Percentiles rank a stretch among this genome's conserved stretches.
Conservation (phyloP, 2,888 invertebrate species). For the Cheilosia vulpina region DNA sequence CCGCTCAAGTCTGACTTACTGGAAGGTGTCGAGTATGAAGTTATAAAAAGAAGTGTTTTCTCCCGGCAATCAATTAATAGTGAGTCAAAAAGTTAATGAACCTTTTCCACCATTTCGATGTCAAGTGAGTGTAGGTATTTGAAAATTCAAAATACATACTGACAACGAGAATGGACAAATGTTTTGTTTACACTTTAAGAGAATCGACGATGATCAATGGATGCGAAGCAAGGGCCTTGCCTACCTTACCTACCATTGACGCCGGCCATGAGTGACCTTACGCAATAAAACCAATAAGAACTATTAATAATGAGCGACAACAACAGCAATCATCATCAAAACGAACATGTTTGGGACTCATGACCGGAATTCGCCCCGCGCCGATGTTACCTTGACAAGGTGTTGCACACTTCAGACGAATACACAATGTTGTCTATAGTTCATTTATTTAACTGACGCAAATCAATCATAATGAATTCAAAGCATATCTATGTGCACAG, state of each 20-base stretch:
- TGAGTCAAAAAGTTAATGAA: constrained; percentile 8
- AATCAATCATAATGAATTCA: constrained; percentile 55
- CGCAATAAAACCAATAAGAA: constrained; percentile 57
- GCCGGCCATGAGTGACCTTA: constrained; percentile 45
- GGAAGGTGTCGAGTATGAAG: constrained; percentile 12
- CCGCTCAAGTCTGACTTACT: constrained; percentile 36
- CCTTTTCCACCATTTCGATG: constrained; percentile 4
- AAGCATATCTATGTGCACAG: constrained; percentile 44
- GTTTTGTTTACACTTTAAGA: constrained; percentile 23
- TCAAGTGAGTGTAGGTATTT: constrained; percentile 6
- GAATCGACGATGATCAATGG: constrained; percentile 34
- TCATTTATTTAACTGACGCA: constrained; percentile 32
- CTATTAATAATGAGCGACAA: constrained; percentile 39
- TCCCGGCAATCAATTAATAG: constrained; percentile 1
- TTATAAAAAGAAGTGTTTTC: constrained; percentile 27
- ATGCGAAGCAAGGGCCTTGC: constrained; percentile 58
- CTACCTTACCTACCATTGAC: constrained; percentile 16
- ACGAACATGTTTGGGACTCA: constrained; percentile 25
- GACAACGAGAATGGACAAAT: constrained; percentile 1
- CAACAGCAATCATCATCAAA: constrained; percentile 27
- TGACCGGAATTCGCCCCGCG: constrained; percentile 52
- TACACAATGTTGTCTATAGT: constrained; percentile 33
- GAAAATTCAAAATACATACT: too few relatives aligned
- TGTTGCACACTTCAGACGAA: constrained; percentile 60
- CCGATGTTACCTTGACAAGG: constrained; percentile 54